Evolutionary conservation across 2,113 vertebrate species (phyloP), one percentile per base, ranked within the genome.

Genomic region (Psophia crepitans): DNA sequence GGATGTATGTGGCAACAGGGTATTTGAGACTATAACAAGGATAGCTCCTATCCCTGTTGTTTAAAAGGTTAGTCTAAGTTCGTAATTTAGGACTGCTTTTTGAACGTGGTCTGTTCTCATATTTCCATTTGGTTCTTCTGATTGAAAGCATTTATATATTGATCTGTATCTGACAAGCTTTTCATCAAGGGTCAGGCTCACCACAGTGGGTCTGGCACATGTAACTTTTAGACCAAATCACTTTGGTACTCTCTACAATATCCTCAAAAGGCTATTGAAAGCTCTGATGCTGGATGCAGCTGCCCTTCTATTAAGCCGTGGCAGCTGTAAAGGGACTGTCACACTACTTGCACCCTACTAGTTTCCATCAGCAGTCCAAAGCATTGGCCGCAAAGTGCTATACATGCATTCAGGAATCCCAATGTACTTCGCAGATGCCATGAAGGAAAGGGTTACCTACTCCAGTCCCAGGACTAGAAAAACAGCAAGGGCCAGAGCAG

Each of bases 331-430:
- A 73, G 69, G 65, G 24, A 58, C 8, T 57, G n/a, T 68, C 44
- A 60, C 21, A 26, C 26, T 65, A 33, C 11, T 43, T 43, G 27
- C 30, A 64, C 57, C 26, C 12, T 53, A 11, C 23, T 75, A 64
- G 26, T 87, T 77, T 69, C 24, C 33, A 60, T 23, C 53, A 79
- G 12, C 33, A 82, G 33, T 33, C 21, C 48, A 85, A 60, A 68
- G 12, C 26, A 35, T 4, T 79, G 35, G 9, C 9, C 3, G 1
- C 1, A 1, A 1, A 70, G 14, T 41, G 30, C 17, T 39, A 10
- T 14, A 60, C 26, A 6, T 4, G 3, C 32, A 35, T 1, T 43
- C 32, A 7, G 14, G 5, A 56, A 48, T 75, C 37, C 30, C 53
- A 14, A 4, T 10, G 11, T 18, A 43, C 2, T 4, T 48, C 73